These are phyloP conservation scores for Lycodopsis pacificus DNA, from an alignment of 2,797 vertebrate species.

Conservation along the genomic window DNA sequence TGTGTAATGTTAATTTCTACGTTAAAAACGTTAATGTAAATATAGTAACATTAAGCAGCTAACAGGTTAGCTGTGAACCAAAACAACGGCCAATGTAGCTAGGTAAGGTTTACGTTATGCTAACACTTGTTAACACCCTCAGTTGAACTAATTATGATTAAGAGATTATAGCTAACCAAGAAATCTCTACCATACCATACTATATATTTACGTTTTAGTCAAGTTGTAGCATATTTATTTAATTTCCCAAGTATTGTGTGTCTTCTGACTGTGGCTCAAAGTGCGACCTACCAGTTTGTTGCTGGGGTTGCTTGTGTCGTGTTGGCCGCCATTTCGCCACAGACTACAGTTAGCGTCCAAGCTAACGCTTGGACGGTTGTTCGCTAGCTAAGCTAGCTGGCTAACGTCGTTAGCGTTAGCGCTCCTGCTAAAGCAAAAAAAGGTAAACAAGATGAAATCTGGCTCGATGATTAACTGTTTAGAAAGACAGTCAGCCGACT, in stretches of 20 bases:
- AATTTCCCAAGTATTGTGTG: rapidly evolving
- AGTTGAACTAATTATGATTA: background rate
- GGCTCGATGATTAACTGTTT: background rate
- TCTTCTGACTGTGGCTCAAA: background rate
- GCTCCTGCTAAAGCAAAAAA: slow-evolving; percentile 20
- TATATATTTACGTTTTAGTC: rapidly evolving
- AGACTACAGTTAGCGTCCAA: slow-evolving; percentile 14
- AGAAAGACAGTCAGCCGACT: background rate
- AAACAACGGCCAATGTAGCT: slow-evolving; percentile 24
- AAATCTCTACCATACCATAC: rapidly evolving
- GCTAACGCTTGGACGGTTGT: slow-evolving; percentile 53
- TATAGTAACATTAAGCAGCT: background rate
- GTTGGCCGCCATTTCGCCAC: slow-evolving; percentile 87
- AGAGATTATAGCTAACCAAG: rapidly evolving
- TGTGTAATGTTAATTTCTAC: background rate
- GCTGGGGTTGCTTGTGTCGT: slow-evolving; percentile 76
- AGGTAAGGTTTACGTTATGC: background rate
- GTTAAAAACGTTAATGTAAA: background rate
- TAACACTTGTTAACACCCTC: slow-evolving; percentile 22
- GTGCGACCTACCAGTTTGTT: slow-evolving; percentile 79
- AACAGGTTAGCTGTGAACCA: background rate
- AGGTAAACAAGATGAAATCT: slow-evolving; percentile 66
- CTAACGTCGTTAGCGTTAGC: slow-evolving; percentile 52
- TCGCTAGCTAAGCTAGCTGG: slow-evolving; percentile 49
- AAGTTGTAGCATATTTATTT: rapidly evolving